Conservation (phyloP, 2,888 invertebrate species). For the Rhingia rostrata region DNA sequence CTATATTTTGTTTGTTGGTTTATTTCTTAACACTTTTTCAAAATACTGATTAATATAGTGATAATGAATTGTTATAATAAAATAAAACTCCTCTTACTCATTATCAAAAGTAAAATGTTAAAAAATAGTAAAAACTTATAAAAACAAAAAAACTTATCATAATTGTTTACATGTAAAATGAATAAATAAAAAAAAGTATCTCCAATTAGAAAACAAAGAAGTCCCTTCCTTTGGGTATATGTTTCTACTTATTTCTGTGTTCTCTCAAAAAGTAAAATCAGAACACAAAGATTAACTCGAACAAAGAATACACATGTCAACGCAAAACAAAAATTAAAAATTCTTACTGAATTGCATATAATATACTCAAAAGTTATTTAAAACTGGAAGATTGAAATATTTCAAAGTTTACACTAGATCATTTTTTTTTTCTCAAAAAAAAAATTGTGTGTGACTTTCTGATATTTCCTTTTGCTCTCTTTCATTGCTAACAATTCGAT, state of each 20-base stretch:
- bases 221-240: background rate
- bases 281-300: conserved; percentile 4
- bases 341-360: background rate
- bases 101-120: conserved; percentile 31
- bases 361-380: background rate
- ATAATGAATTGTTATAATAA: conserved; percentile 67
- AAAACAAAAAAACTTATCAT: conserved; percentile 38
- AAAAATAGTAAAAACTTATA: conserved; percentile 7
- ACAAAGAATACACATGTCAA: background rate
- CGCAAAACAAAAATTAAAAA: conserved; percentile 10
- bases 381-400: conserved; percentile 21
- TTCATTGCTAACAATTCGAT: conserved; percentile 61
- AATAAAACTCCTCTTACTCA: conserved; percentile 54
- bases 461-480: conserved; percentile 6
- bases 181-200: conserved; percentile 64
- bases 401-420: conserved; percentile 38
- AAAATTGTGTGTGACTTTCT: conserved; percentile 12
- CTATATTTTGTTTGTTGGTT: conserved; percentile 61
- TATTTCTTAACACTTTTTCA: conserved; percentile 68
- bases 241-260: background rate
- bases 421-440: conserved; percentile 17
- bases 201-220: conserved; percentile 18
- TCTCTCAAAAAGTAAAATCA: conserved; percentile 9
- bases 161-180: conserved; percentile 61
- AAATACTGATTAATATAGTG: conserved; percentile 73